These are phyloP conservation scores for Erpetoichthys calabaricus DNA, from an alignment of 2,797 vertebrate genomes.

Conservation along the genomic window DNA sequence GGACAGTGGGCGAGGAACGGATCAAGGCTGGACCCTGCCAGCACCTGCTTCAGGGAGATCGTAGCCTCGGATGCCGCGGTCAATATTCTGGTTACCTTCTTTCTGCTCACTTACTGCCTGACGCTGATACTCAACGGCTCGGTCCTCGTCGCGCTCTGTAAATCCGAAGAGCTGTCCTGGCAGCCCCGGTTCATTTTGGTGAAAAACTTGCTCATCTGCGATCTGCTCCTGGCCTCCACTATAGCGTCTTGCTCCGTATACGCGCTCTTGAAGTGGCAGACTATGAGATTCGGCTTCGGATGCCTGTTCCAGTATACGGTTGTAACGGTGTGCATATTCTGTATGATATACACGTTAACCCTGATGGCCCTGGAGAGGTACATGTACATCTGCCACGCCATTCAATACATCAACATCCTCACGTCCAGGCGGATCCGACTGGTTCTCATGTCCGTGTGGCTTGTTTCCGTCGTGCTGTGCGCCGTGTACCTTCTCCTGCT, in stretches of 20 bases:
- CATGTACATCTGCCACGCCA: slow-evolving; percentile 37
- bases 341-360: slow-evolving; percentile 33
- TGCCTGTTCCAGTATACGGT: slow-evolving; percentile 32
- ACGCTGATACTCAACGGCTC: slow-evolving; percentile 24
- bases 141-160: slow-evolving; percentile 17
- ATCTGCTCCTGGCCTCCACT: slow-evolving; percentile 30
- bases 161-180: slow-evolving; percentile 31
- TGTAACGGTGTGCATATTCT: slow-evolving; percentile 24
- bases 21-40: neutral
- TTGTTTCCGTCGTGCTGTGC: slow-evolving; percentile 14
- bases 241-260: slow-evolving; percentile 24
- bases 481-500: slow-evolving; percentile 18
- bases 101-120: slow-evolving; percentile 21
- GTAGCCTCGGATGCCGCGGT: slow-evolving; percentile 17
- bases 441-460: slow-evolving; percentile 23
- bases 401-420: slow-evolving; percentile 29
- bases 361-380: slow-evolving; percentile 45
- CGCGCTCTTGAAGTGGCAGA: slow-evolving; percentile 24
- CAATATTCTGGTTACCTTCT: slow-evolving; percentile 11
- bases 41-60: slow-evolving; percentile 23
- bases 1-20: neutral
- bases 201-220: slow-evolving; percentile 33
- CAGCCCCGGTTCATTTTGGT: slow-evolving; percentile 31
- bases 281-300: slow-evolving; percentile 23
- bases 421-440: slow-evolving; percentile 20